These are phyloP conservation scores for Botia almorhae DNA, from an alignment of 2,797 vertebrate species.

Conservation along the genomic window DNA sequence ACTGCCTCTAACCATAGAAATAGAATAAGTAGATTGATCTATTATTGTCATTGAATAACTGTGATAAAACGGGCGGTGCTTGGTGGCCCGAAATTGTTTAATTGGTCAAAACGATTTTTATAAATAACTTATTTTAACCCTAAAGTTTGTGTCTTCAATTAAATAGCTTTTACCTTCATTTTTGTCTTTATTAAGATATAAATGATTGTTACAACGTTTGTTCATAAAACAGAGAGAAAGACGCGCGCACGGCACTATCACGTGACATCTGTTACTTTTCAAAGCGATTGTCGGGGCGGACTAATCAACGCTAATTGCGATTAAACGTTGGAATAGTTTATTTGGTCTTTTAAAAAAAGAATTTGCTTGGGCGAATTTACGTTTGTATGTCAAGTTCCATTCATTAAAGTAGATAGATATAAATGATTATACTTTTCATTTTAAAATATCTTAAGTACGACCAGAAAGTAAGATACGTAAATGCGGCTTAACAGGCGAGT, in stretches of 20 bases:
- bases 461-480: not conserved
- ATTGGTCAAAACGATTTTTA: too few species aligned
- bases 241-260: not conserved
- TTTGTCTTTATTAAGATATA: not conserved
- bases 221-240: too few species aligned
- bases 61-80: not conserved
- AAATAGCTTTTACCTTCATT: too few species aligned
- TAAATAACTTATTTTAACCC: too few species aligned
- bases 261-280: not conserved
- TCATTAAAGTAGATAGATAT: not conserved
- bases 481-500: not conserved
- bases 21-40: not conserved
- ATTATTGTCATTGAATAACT: fast-evolving
- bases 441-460: not conserved
- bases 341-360: not conserved
- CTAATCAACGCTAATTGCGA: not conserved
- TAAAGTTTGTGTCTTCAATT: too few species aligned
- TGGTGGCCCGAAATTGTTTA: not conserved
- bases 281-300: not conserved
- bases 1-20: conserved; percentile 16
- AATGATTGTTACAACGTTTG: not conserved
- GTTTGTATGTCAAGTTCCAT: not conserved
- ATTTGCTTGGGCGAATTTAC: not conserved
- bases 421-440: not conserved
- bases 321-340: not conserved